Percentiles rank a stretch among this genome's conserved stretches.
phyloP scores from a whole-genome alignment of 2,888 invertebrate species.

The Macrostomum cliftonense region DNA sequence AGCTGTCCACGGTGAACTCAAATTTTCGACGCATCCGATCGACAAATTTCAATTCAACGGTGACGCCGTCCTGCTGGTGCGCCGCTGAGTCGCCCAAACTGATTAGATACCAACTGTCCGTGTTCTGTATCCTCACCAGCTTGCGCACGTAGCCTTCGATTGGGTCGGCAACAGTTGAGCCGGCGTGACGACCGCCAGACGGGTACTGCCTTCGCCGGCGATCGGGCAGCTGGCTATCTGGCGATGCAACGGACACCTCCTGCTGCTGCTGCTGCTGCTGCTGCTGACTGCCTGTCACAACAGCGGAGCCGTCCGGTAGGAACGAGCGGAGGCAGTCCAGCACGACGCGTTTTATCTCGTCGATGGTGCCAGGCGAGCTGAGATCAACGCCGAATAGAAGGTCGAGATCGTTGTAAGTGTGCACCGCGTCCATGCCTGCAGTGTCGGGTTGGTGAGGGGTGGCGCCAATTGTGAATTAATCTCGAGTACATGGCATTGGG shows the following conservation, averaged over 20 bases:
- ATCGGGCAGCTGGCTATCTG: too few species aligned
- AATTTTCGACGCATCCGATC: slow-evolving; percentile 94
- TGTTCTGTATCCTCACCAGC: slow-evolving; percentile 76
- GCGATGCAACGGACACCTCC: too few species aligned
- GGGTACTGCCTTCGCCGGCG: too few species aligned
- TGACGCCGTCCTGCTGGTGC: slow-evolving; percentile 40
- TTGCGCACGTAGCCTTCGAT: slow-evolving; percentile 68
- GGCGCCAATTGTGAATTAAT: too few species aligned
- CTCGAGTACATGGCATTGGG: too few species aligned
- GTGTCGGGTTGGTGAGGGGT: too few species aligned
- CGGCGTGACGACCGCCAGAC: too few species aligned
- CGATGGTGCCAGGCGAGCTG: slow-evolving; percentile 50
- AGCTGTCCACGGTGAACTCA: slow-evolving; percentile 97
- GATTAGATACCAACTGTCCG: slow-evolving; percentile 92
- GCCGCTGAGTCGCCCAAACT: slow-evolving; percentile 52
- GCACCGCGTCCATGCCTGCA: background rate
- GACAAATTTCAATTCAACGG: slow-evolving; percentile 95
- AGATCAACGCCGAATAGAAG: slow-evolving; percentile 91
- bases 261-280: background rate
- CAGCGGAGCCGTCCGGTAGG: slow-evolving; percentile 50
- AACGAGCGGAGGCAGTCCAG: slow-evolving; percentile 71
- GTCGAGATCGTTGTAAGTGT: slow-evolving; percentile 43
- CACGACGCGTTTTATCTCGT: slow-evolving; percentile 83
- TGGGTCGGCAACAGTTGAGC: too few species aligned
- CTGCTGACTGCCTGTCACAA: slow-evolving; percentile 66